Percentiles rank a stretch among this genome's conserved stretches.
These are phyloP conservation scores for Macroglossus sobrinus DNA, from an alignment of 2,113 vertebrate genomes.

Conservation along the genomic window DNA sequence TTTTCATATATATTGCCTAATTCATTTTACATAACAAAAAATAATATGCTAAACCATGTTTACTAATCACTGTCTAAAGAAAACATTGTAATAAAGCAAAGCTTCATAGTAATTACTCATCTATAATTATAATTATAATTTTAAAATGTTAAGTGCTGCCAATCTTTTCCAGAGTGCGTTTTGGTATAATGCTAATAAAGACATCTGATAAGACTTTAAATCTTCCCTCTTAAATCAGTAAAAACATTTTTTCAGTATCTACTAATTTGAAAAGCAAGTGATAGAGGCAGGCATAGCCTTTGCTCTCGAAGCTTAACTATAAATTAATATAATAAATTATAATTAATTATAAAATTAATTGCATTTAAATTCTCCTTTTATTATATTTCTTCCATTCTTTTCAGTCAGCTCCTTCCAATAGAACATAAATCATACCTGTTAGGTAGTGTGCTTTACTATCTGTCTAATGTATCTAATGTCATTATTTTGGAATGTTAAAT, in stretches of 20 bases:
- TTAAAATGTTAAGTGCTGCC: neutral
- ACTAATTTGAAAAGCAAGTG: slow-evolving; percentile 10
- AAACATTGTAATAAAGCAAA: neutral
- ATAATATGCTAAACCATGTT: slow-evolving; percentile 3
- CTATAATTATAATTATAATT: neutral
- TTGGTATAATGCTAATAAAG: neutral
- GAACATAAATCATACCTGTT: neutral
- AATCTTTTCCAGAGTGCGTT: neutral
- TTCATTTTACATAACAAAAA: slow-evolving; percentile 3
- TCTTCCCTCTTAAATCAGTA: neutral
- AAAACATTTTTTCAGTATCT: neutral
- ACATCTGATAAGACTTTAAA: neutral
- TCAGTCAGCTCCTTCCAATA: neutral
- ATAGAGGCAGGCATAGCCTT: neutral
- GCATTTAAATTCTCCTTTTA: neutral
- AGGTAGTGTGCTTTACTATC: neutral
- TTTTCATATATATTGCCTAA: neutral
- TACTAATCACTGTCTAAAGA: neutral
- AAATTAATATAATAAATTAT: neutral
- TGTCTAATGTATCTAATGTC: neutral
- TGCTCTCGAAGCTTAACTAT: neutral
- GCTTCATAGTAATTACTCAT: neutral
- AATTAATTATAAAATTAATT: slow-evolving; percentile 28
- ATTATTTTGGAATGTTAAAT: neutral
- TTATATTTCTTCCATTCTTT: neutral